Evolutionary conservation across 2,797 vertebrate species (phyloP).

Genomic region (Psittacula derbiana): DNA sequence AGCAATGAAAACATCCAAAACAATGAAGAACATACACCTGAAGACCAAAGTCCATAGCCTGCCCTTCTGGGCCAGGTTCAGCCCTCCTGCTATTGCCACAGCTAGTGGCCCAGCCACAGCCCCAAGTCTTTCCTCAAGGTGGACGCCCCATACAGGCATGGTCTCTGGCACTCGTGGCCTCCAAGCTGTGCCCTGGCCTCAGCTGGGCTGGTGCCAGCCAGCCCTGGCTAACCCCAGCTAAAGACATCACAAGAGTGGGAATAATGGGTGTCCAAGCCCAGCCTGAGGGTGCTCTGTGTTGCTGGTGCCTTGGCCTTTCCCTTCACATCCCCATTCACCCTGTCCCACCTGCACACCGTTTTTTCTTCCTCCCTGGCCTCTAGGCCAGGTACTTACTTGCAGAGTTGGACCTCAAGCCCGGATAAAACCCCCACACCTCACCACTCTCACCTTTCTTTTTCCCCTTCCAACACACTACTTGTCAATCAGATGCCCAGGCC

Average conservation of each 20-base stretch:
- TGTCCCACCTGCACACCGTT: rapidly evolving
- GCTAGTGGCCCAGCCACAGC: not conserved
- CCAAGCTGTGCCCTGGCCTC: not conserved
- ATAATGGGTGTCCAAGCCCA: not conserved
- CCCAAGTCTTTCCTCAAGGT: not conserved
- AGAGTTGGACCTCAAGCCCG: not conserved
- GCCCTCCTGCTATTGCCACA: not conserved
- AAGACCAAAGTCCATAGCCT: not conserved
- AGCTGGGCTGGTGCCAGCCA: not conserved
- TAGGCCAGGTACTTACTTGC: not conserved
- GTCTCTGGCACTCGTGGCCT: not conserved
- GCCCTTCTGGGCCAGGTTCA: not conserved
- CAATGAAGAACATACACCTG: not conserved
- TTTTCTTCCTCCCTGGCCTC: not conserved
- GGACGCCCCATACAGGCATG: not conserved
- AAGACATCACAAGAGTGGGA: not conserved
- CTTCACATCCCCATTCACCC: not conserved
- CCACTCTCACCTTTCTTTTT: not conserved
- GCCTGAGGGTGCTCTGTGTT: not conserved
- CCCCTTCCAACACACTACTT: not conserved
- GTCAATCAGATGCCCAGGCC: not conserved
- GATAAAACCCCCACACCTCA: not conserved
- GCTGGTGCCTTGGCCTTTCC: not conserved
- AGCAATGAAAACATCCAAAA: not conserved
- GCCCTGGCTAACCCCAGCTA: not conserved